Base-by-base conservation (phyloP, 1,140 invertebrate genomes). In the Drosophila ogumai region DNA sequence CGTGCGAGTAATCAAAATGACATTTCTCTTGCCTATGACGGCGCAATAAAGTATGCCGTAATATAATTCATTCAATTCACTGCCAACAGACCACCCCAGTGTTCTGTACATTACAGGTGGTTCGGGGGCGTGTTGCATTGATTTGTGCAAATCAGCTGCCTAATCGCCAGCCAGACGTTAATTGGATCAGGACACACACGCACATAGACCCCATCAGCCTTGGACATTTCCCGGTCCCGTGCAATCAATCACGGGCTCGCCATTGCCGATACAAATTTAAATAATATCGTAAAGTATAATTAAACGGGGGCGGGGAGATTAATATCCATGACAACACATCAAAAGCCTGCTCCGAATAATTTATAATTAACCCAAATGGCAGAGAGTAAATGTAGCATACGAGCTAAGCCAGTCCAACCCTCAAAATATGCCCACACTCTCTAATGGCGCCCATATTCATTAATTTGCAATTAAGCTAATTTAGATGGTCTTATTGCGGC, bases 1-100 rank as follows among this genome's bases (percentile, higher is more conserved):
- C 75, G 75, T 77, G 75, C 73, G 64, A 57, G 75, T 78, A 69
- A 78, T 78, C 75, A 78, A 78, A 78, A 78, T 69, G 52, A 63
- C 75, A 69, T 77, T 77, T 77, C 63, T 46, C 49, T 77, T 77
- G 64, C 74, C 49, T 72, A 77, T 77, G 75, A 77, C 75, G 74
- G 13, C 75, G 73, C 43, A 69, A 38, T 65, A 49, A 38, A 65
- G 75, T 69, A 55, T 72, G 61, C 32, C 38, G 46, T 66, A 66
- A 69, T 54, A 65, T 69, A 69, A 67, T 69, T 69, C 63, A 69
- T 69, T 69, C 66, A 67, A 43, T 67, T 52, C 66, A 52, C 36
- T 61, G 22, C 36, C 61, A 7, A 67, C 47, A 61, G 22, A 31
- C 28, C 9, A 19, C 44, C 8, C n/a, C 19, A 5, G 22, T n/a